phyloP scores from a whole-genome alignment of 2,113 vertebrate genomes.

The Menidia beryllina region DNA sequence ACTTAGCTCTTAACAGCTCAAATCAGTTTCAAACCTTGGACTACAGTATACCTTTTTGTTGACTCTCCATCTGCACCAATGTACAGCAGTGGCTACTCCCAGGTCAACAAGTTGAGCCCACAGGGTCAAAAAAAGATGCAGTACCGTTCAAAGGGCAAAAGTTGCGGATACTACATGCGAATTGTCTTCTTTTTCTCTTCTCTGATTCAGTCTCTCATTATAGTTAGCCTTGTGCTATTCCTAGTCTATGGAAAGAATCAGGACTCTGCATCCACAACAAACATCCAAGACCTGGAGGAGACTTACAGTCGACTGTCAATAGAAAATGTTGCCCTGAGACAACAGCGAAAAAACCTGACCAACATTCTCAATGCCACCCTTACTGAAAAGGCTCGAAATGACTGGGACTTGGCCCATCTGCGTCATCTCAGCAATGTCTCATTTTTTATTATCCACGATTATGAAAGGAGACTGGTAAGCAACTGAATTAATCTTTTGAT shows the following conservation, averaged over 20 bases:
- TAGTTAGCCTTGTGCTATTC: constrained; percentile 93
- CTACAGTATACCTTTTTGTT: not conserved
- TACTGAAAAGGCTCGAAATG: constrained; percentile 52
- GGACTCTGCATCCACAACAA: constrained; percentile 70
- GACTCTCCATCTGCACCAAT: constrained; percentile 57
- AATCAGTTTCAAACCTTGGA: not conserved
- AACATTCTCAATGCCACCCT: constrained; percentile 79
- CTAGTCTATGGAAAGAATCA: constrained; percentile 90
- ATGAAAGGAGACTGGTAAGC: constrained; percentile 45
- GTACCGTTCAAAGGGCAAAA: constrained; percentile 72
- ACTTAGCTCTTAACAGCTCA: not conserved
- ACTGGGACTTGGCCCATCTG: constrained; percentile 40
- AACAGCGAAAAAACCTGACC: constrained; percentile 77
- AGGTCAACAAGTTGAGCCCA: constrained; percentile 76
- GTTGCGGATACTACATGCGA: constrained; percentile 87
- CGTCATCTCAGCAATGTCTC: constrained; percentile 54
- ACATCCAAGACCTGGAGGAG: constrained; percentile 81
- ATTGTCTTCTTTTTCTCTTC: constrained; percentile 94
- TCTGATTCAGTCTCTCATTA: constrained; percentile 93
- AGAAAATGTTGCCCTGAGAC: constrained; percentile 61
- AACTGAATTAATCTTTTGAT: not conserved
- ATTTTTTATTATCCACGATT: accelerated
- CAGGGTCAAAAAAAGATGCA: constrained; percentile 70
- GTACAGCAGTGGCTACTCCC: constrained; percentile 82
- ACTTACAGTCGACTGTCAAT: constrained; percentile 74